phyloP scores from a whole-genome alignment of 2,888 invertebrate genomes.

The Heliconius charithonia region DNA sequence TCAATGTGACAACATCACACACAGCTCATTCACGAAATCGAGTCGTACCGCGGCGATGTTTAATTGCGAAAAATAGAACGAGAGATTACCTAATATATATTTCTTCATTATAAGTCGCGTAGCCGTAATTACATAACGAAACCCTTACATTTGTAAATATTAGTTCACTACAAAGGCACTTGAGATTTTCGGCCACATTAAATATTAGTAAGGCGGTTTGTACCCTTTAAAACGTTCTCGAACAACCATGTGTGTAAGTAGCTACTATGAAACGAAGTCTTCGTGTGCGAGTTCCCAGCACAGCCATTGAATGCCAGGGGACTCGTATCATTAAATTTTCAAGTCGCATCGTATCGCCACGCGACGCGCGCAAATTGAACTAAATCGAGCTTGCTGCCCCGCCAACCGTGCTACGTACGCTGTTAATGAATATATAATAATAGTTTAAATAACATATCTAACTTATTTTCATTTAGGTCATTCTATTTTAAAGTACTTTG shows the following conservation, averaged over 20 bases:
- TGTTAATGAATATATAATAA: slow-evolving; percentile 24
- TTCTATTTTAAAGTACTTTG: neutral
- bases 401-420: slow-evolving; percentile 25
- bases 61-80: too few species aligned
- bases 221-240: slow-evolving; percentile 29
- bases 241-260: slow-evolving; percentile 26
- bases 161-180: slow-evolving; percentile 22
- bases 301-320: slow-evolving; percentile 29
- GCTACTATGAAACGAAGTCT: slow-evolving; percentile 13
- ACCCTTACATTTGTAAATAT: slow-evolving; percentile 23
- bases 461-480: neutral
- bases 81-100: too few species aligned
- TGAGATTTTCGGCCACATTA: slow-evolving; percentile 23
- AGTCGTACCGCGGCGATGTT: too few species aligned
- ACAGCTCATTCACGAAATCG: too few species aligned
- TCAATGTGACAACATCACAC: too few species aligned
- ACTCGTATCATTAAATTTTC: slow-evolving; percentile 63
- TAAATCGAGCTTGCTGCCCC: slow-evolving; percentile 53
- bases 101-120: neutral
- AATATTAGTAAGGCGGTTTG: slow-evolving; percentile 28
- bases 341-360: slow-evolving; percentile 56
- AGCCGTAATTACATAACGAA: neutral
- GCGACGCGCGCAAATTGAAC: slow-evolving; percentile 62
- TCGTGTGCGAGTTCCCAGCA: slow-evolving; percentile 26
- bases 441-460: slow-evolving; percentile 13